Percentiles rank a stretch among this genome's conserved stretches.
Evolutionary conservation across 2,113 vertebrate genomes (phyloP).

Genomic region (Oryzias javanicus): DNA sequence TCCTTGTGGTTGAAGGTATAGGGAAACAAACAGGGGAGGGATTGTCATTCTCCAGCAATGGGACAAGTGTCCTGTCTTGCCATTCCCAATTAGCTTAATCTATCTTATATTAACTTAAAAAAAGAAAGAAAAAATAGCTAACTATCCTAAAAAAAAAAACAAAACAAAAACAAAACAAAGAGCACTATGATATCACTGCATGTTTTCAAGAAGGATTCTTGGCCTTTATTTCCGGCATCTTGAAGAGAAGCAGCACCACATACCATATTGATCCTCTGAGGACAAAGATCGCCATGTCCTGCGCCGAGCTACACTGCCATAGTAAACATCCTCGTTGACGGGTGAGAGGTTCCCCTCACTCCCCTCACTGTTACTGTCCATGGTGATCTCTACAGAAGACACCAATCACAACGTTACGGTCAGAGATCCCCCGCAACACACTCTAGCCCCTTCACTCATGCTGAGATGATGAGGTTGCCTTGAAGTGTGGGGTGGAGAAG

Average conservation of each 20-base stretch:
- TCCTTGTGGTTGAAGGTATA: constrained; percentile 43
- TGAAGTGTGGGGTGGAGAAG: constrained; percentile 43
- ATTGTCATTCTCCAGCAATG: constrained; percentile 67
- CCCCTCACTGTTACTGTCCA: constrained; percentile 94
- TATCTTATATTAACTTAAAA: constrained; percentile 41
- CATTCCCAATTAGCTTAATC: constrained; percentile 61
- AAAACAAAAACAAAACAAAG: constrained; percentile 50
- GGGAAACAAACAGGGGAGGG: constrained; percentile 59
- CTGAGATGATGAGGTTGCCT: constrained; percentile 62
- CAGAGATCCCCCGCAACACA: constrained; percentile 65
- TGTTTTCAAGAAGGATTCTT: constrained; percentile 41
- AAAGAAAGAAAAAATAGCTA: constrained; percentile 14
- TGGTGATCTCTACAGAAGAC: constrained; percentile 89
- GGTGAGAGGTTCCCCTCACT: constrained; percentile 90
- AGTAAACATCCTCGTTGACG: constrained; percentile 88
- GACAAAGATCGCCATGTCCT: constrained; percentile 83
- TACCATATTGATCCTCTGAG: constrained; percentile 86
- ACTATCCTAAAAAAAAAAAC: constrained; percentile 50
- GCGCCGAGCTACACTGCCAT: constrained; percentile 84
- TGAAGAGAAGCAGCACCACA: constrained; percentile 74
- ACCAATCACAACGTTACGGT: constrained; percentile 77
- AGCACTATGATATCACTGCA: constrained; percentile 50
- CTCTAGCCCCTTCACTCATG: constrained; percentile 66
- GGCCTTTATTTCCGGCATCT: constrained; percentile 58
- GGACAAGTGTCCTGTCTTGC: constrained; percentile 58